Conservation (phyloP, 2,797 vertebrate species). For the Acrossocheilus wenchowensis region DNA sequence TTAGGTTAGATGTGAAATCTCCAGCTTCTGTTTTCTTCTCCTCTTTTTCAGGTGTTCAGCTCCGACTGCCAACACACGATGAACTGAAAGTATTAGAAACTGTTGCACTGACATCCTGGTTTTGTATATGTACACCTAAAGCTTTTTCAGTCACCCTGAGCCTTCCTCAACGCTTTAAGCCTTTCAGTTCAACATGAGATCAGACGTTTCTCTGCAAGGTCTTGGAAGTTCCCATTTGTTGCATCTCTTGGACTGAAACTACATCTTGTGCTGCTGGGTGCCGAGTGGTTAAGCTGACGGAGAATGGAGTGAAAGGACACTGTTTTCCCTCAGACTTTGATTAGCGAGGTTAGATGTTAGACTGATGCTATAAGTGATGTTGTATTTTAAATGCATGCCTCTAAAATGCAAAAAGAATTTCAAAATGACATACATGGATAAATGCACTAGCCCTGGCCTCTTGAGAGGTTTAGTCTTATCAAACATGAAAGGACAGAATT, state of each 20-base stretch:
- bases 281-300: background rate
- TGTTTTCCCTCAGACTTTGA: background rate
- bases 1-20: background rate
- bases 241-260: conserved; percentile 18
- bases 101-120: conserved; percentile 38
- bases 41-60: conserved; percentile 47
- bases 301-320: background rate
- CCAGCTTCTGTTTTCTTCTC: background rate
- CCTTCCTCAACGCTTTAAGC: background rate
- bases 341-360: background rate
- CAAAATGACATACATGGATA: background rate
- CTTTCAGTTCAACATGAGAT: background rate
- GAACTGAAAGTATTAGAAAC: conserved; percentile 54
- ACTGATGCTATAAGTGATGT: conserved; percentile 10
- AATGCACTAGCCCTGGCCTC: conserved; percentile 4
- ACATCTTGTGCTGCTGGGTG: conserved; percentile 12
- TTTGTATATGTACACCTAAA: conserved; percentile 7
- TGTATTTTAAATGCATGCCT: conserved; percentile 28
- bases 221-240: conserved; percentile 9
- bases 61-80: conserved; percentile 41
- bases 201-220: background rate
- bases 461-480: background rate
- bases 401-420: background rate
- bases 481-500: background rate
- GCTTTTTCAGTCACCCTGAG: conserved; percentile 25